Evolutionary conservation across 1,140 invertebrate species (phyloP).

Genomic region (Idris sp.): DNA sequence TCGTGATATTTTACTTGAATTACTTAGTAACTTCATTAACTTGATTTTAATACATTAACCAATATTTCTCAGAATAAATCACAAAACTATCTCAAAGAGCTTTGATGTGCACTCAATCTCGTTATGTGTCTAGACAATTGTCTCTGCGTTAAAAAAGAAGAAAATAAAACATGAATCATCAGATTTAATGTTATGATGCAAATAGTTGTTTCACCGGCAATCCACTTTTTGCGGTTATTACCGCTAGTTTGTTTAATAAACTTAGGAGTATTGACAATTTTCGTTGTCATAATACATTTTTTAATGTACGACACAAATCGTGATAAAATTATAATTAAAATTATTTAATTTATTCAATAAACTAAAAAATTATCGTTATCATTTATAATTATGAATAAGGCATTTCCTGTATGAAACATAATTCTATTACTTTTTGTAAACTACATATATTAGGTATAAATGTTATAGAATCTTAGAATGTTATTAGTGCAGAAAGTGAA

Average conservation of each 20-base stretch:
- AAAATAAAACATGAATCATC: background rate
- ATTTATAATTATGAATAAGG: too few species aligned
- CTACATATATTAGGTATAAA: too few species aligned
- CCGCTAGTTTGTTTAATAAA: conserved; percentile 6
- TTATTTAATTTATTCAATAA: too few species aligned
- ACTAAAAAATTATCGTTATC: too few species aligned
- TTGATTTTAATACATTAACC: background rate
- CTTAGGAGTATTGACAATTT: background rate
- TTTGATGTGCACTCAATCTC: background rate
- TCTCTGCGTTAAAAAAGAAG: background rate
- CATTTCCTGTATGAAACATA: too few species aligned
- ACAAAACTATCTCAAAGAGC: background rate
- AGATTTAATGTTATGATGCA: background rate
- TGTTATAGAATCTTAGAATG: too few species aligned
- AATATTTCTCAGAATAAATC: conserved; percentile 1
- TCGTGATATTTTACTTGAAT: conserved; percentile 18
- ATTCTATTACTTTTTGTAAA: too few species aligned
- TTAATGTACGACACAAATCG: too few species aligned
- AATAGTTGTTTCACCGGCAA: conserved; percentile 5
- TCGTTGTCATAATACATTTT: conserved; percentile 6
- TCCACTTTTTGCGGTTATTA: conserved; percentile 11
- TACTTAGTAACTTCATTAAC: background rate
- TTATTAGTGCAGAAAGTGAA: too few species aligned
- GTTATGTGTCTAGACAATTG: background rate
- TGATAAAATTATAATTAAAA: too few species aligned